These are phyloP conservation scores for Protomyctophum bolini DNA, from an alignment of 2,113 vertebrate species.

Conservation along the genomic window DNA sequence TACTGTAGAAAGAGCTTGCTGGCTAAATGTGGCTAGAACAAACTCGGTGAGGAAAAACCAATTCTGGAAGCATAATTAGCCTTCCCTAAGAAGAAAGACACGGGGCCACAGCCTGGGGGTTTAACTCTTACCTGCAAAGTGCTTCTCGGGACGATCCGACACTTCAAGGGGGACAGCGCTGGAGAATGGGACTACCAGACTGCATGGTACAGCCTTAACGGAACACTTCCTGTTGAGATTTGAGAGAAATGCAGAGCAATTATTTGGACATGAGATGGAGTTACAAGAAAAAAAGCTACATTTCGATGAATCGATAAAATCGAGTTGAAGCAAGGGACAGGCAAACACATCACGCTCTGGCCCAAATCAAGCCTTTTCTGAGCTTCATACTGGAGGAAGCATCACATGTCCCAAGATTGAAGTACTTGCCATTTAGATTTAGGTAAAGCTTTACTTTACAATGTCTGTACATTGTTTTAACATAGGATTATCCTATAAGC, in stretches of 20 bases:
- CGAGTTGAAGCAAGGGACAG: neutral
- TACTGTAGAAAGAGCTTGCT: slow-evolving; percentile 42
- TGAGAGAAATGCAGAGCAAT: neutral
- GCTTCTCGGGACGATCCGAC: slow-evolving; percentile 7
- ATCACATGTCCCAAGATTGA: too few species aligned
- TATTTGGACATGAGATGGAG: neutral
- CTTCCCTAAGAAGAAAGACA: slow-evolving; percentile 50
- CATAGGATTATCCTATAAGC: too few species aligned
- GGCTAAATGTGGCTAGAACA: slow-evolving; percentile 68
- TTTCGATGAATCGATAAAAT: neutral
- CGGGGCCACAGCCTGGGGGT: slow-evolving; percentile 6
- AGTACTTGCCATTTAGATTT: too few species aligned
- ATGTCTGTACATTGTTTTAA: too few species aligned
- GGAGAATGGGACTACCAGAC: neutral
- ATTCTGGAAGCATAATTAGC: slow-evolving; percentile 67
- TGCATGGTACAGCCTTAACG: slow-evolving; percentile 17
- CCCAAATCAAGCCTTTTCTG: neutral
- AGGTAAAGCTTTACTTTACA: too few species aligned
- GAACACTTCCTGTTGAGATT: slow-evolving; percentile 29
- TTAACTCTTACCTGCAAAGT: slow-evolving; percentile 29
- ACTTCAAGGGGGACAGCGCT: slow-evolving; percentile 11
- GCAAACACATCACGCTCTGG: neutral
- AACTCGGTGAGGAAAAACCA: slow-evolving; percentile 30
- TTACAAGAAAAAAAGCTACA: neutral
- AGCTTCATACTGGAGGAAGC: too few species aligned